phyloP scores from a whole-genome alignment of 2,888 invertebrate genomes.

The Drosophila mayaguana region DNA sequence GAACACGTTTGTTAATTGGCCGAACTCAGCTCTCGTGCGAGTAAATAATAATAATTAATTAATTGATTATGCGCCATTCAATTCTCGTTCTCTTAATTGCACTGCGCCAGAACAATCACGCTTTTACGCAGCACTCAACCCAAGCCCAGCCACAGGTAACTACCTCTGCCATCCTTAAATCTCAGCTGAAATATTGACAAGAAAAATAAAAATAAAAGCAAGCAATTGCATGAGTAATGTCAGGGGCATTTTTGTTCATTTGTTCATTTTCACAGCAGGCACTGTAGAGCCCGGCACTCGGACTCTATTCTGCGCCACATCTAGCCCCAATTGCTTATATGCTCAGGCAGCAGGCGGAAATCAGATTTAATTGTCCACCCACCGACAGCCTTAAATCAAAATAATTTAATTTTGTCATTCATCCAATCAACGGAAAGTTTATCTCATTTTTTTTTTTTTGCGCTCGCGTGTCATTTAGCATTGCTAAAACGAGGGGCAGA shows the following conservation, averaged over 20 bases:
- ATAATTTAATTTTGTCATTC: constrained; percentile 79
- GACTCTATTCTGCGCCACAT: constrained; percentile 16
- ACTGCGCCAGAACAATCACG: constrained; percentile 36
- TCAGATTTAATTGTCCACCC: constrained; percentile 80
- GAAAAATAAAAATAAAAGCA: background rate
- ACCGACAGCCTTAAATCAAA: constrained; percentile 76
- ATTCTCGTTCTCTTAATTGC: constrained; percentile 4
- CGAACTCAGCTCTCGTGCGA: constrained; percentile 30
- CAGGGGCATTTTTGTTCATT: constrained; percentile 53
- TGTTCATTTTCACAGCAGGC: constrained; percentile 13
- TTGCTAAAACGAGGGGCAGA: constrained; percentile 3
- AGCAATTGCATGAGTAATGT: constrained; percentile 43
- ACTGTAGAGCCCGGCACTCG: background rate
- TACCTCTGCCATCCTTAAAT: background rate
- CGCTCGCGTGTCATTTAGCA: constrained; percentile 54
- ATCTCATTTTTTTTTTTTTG: constrained; percentile 34
- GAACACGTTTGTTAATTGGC: constrained; percentile 64
- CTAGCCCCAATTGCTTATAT: constrained; percentile 61
- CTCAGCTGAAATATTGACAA: constrained; percentile 6
- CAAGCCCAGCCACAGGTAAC: constrained; percentile 22
- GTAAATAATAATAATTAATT: constrained; percentile 43
- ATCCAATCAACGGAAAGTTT: constrained; percentile 73
- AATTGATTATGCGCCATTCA: constrained; percentile 38
- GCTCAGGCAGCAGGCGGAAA: constrained; percentile 64
- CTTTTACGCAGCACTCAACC: constrained; percentile 10